These are phyloP conservation scores for Cantharis rufa DNA, from an alignment of 2,888 invertebrate genomes.

Conservation along the genomic window DNA sequence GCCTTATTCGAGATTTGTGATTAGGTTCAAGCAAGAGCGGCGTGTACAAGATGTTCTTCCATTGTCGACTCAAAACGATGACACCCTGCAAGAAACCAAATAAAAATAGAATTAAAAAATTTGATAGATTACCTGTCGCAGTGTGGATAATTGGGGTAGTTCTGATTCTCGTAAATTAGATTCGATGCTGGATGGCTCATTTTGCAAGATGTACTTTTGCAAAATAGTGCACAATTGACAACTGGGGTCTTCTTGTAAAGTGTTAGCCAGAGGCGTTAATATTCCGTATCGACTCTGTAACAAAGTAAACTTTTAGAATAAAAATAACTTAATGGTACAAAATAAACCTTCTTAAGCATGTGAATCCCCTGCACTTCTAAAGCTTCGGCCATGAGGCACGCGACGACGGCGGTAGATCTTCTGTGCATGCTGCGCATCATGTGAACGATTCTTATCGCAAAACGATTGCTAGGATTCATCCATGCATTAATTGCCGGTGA, in stretches of 20 bases:
- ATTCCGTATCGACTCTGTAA: constrained; percentile 87
- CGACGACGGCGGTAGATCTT: constrained; percentile 83
- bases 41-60: constrained; percentile 95
- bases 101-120: background rate
- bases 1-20: constrained; percentile 82
- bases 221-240: constrained; percentile 90
- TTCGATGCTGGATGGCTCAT: constrained; percentile 78
- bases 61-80: constrained; percentile 93
- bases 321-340: constrained; percentile 16
- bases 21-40: constrained; percentile 85
- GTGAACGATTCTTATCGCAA: constrained; percentile 82
- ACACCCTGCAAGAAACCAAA: constrained; percentile 63
- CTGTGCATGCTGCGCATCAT: constrained; percentile 80
- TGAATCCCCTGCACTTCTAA: constrained; percentile 85
- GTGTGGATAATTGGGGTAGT: constrained; percentile 83
- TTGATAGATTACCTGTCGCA: constrained; percentile 72
- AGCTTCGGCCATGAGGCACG: constrained; percentile 94
- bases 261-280: constrained; percentile 84
- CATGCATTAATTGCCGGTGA: constrained; percentile 97
- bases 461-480: constrained; percentile 94
- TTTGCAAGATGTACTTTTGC: constrained; percentile 79
- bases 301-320: background rate
- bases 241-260: constrained; percentile 93
- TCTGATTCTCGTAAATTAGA: constrained; percentile 81
- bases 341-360: constrained; percentile 72